Evolutionary conservation across 2,113 vertebrate genomes (phyloP).

Genomic region (Colistium nudipinnis): DNA sequence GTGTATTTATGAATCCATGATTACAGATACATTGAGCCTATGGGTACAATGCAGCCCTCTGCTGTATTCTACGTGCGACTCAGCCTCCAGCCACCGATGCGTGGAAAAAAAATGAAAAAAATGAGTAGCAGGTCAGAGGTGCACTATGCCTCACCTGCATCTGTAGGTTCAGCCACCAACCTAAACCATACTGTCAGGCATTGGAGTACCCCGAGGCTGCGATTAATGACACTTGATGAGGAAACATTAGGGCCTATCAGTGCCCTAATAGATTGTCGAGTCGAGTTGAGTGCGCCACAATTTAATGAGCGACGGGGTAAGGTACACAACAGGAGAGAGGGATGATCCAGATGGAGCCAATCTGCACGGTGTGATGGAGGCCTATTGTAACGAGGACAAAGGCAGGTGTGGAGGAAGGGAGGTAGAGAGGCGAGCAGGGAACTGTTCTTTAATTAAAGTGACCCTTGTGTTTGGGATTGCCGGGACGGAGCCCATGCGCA

Average conservation of each 20-base stretch:
- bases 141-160: too few relatives aligned
- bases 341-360: slow-evolving; percentile 75
- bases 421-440: neutral
- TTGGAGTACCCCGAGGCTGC: slow-evolving; percentile 19
- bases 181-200: slow-evolving; percentile 28
- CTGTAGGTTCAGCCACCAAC: slow-evolving; percentile 8
- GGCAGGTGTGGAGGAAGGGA: slow-evolving; percentile 5
- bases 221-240: slow-evolving; percentile 67
- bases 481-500: slow-evolving; percentile 3
- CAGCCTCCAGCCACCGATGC: neutral
- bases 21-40: neutral
- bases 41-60: neutral
- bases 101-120: neutral
- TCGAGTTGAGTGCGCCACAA: slow-evolving; percentile 44
- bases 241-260: slow-evolving; percentile 59
- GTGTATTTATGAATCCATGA: slow-evolving; percentile 36
- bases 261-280: slow-evolving; percentile 34
- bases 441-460: slow-evolving; percentile 52
- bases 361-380: slow-evolving; percentile 54
- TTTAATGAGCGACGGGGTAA: slow-evolving; percentile 68
- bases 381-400: slow-evolving; percentile 46
- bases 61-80: neutral
- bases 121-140: neutral
- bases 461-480: slow-evolving; percentile 27
- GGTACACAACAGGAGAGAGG: slow-evolving; percentile 56